These are phyloP conservation scores for Ariopsis seemanni DNA, from an alignment of 2,113 vertebrate species.

Conservation along the genomic window DNA sequence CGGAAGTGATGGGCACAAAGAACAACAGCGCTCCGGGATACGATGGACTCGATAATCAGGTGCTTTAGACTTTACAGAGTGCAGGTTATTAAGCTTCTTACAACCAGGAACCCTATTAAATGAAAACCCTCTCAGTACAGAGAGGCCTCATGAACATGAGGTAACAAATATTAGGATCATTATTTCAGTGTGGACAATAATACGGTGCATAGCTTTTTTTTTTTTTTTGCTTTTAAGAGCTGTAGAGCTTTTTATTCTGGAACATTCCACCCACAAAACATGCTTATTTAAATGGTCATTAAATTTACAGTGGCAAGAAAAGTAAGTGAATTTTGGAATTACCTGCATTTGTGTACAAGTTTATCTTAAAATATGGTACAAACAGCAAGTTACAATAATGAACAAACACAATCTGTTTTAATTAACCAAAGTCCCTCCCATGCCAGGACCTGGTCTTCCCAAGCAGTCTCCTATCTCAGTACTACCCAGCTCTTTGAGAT, in stretches of 20 bases:
- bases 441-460: no score
- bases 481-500: no score
- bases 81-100: not conserved
- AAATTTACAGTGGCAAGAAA: no score
- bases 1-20: not conserved
- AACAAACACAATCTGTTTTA: no score
- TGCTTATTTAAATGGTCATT: not conserved
- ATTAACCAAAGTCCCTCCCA: no score
- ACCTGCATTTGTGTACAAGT: no score
- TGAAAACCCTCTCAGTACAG: not conserved
- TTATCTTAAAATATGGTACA: no score
- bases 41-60: not conserved
- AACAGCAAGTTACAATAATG: no score
- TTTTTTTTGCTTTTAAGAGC: not conserved
- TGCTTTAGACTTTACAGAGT: not conserved
- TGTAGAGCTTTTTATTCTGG: not conserved
- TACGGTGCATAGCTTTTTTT: not conserved
- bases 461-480: no score
- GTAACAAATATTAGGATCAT: not conserved
- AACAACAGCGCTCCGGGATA: not conserved
- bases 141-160: not conserved
- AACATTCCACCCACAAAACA: not conserved
- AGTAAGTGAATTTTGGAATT: no score
- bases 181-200: not conserved
- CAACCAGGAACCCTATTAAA: not conserved